Conservation (phyloP, 2,113 vertebrate species). For the Mesembrinibis cayennensis region DNA sequence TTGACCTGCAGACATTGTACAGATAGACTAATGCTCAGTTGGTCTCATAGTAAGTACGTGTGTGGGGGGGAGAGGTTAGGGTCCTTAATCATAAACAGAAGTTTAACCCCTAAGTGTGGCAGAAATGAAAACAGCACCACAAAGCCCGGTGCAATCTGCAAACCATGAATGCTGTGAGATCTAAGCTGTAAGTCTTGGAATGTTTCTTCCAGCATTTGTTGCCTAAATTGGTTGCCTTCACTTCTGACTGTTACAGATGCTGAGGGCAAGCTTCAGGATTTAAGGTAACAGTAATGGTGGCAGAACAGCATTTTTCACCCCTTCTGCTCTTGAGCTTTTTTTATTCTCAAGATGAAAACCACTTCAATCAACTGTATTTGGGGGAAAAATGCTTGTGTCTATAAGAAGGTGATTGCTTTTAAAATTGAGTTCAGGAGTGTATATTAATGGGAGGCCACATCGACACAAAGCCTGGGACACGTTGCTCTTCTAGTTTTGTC, state of each 20-base stretch:
- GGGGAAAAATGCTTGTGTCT: not conserved
- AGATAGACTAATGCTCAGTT: conserved; percentile 29
- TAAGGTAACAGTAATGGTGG: not conserved
- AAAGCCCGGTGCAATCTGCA: not conserved
- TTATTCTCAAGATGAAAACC: not conserved
- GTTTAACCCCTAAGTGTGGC: conserved; percentile 4
- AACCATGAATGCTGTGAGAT: not conserved
- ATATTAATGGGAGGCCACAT: not conserved
- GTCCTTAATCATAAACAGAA: not conserved
- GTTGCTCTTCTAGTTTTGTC: not conserved
- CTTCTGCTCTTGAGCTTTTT: not conserved
- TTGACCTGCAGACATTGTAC: conserved; percentile 28
- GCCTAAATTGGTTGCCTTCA: not conserved
- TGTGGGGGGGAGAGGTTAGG: not conserved
- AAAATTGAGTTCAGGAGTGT: not conserved
- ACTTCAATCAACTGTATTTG: not conserved
- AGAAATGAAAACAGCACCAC: not conserved
- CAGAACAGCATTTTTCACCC: not conserved
- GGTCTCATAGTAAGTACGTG: not conserved
- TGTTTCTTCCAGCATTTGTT: not conserved
- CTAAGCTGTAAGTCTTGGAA: not conserved
- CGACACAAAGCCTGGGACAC: not conserved
- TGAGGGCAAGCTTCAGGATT: not conserved
- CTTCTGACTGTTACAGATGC: not conserved
- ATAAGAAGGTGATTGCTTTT: not conserved